These are phyloP conservation scores for Anoplophora glabripennis DNA, from an alignment of 1,140 invertebrate species.

Conservation along the genomic window DNA sequence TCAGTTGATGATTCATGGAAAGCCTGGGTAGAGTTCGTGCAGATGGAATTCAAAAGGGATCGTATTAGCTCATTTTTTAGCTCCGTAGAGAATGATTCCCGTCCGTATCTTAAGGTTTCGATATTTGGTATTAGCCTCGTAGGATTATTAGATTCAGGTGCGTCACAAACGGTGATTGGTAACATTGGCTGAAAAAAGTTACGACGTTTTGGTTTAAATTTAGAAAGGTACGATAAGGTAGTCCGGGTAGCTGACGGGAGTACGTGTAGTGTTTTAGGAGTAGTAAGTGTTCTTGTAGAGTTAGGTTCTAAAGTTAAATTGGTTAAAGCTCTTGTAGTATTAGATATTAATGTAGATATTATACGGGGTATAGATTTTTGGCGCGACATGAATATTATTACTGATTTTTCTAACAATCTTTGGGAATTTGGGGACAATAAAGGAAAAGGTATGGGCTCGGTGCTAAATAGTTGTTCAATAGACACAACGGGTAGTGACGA, in stretches of 20 bases:
- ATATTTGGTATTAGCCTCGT: constrained; percentile 1
- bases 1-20: background rate
- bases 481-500: too few relatives aligned
- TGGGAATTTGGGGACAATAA: background rate
- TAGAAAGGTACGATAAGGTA: background rate
- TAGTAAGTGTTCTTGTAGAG: background rate
- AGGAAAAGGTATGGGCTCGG: too few relatives aligned
- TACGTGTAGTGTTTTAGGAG: constrained; percentile 4
- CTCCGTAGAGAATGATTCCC: background rate
- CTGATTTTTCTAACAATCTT: constrained; percentile 1
- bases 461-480: too few relatives aligned
- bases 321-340: constrained; percentile 5
- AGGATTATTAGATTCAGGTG: constrained; percentile 9
- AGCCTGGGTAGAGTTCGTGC: constrained; percentile 8
- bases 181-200: background rate
- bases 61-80: background rate
- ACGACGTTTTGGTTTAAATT: background rate
- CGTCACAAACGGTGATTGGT: constrained; percentile 1
- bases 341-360: constrained; percentile 5
- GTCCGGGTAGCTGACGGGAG: constrained; percentile 8
- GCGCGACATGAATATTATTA: constrained; percentile 4
- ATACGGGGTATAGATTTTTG: constrained; percentile 11
- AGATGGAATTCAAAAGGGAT: background rate
- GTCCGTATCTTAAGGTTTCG: background rate
- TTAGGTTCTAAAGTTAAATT: background rate